Evolutionary conservation across 2,113 vertebrate species (phyloP).

Genomic region (Xenopus tropicalis): UCB_Xtro_10.0 CM004448.2:77418001-77418500

Average conservation of each 20-base stretch:
- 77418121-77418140: slow-evolving; percentile 50
- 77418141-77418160: slow-evolving; percentile 51
- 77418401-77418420: background rate
- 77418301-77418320: slow-evolving; percentile 22
- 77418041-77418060: slow-evolving; percentile 5
- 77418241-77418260: slow-evolving; percentile 60
- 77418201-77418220: slow-evolving; percentile 52
- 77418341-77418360: background rate
- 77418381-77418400: background rate
- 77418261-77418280: slow-evolving; percentile 47
- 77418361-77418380: background rate
- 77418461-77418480: background rate
- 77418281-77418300: slow-evolving; percentile 48
- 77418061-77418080: slow-evolving; percentile 14
- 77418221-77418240: slow-evolving; percentile 65
- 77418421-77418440: background rate
- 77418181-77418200: slow-evolving; percentile 48
- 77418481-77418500: background rate
- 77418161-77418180: slow-evolving; percentile 49
- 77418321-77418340: slow-evolving; percentile 43
- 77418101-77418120: slow-evolving; percentile 38
- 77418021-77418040: slow-evolving; percentile 25
- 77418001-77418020: slow-evolving; percentile 10
- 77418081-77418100: background rate
- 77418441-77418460: background rate